Evolutionary conservation across 2,113 vertebrate genomes (phyloP).

Genomic region (Eudyptes chrysolophus): DNA sequence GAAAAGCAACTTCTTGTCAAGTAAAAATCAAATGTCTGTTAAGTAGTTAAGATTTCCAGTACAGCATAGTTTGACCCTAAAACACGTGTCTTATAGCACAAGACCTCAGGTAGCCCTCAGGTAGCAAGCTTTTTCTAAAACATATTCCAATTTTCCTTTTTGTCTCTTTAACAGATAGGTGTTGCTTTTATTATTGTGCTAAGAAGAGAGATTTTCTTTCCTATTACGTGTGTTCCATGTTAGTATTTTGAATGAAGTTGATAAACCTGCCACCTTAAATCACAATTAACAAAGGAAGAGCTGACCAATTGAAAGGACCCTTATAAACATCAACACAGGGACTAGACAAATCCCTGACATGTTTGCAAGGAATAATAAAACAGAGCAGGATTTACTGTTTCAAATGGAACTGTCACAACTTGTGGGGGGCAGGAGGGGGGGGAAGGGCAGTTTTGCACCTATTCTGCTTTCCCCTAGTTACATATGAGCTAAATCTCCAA

Average conservation of each 20-base stretch:
- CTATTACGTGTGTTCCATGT: not conserved
- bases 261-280: not conserved
- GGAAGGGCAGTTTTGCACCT: not conserved
- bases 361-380: not conserved
- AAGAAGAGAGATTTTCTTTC: not conserved
- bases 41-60: not conserved
- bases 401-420: not conserved
- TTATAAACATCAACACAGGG: not conserved
- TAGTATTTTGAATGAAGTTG: not conserved
- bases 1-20: not conserved
- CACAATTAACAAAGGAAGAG: not conserved
- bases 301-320: not conserved
- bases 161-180: not conserved
- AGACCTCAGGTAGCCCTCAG: not conserved
- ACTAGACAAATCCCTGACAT: not conserved
- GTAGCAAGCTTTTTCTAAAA: not conserved
- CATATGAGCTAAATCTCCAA: not conserved
- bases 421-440: rapidly evolving
- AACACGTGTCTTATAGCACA: not conserved
- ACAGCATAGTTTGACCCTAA: not conserved
- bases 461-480: not conserved
- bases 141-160: not conserved
- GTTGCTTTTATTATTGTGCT: not conserved
- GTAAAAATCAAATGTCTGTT: not conserved
- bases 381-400: not conserved